Percentiles rank a stretch among this genome's conserved stretches.
phyloP scores from a whole-genome alignment of 2,113 vertebrate species.

The Proterorhinus semilunaris region DNA sequence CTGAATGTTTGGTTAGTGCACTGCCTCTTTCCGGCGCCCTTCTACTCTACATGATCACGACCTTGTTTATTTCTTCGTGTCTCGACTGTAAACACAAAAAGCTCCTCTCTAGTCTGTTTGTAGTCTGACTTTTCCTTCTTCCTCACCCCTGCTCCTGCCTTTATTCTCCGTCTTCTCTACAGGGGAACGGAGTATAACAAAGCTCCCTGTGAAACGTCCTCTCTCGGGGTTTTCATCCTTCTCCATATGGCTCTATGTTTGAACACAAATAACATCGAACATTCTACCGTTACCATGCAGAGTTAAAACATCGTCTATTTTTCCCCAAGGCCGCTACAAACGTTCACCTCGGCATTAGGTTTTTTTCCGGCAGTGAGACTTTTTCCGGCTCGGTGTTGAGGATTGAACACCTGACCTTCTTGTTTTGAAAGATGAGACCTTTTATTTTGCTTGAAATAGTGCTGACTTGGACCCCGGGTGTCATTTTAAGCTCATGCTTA shows the following conservation, averaged over 20 bases:
- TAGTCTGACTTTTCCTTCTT: not conserved
- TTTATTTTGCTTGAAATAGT: not conserved
- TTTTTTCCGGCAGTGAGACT: not conserved
- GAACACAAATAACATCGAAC: constrained; percentile 4
- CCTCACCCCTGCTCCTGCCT: not conserved
- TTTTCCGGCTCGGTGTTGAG: not conserved
- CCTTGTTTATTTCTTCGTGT: not conserved
- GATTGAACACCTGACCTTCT: not conserved
- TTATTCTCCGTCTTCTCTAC: not conserved
- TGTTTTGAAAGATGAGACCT: constrained; percentile 3
- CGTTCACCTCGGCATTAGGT: not conserved
- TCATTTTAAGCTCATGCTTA: not conserved
- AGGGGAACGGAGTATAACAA: not conserved
- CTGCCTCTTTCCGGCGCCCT: too few species aligned
- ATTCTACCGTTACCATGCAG: not conserved
- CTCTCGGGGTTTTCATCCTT: not conserved
- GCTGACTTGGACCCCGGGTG: not conserved
- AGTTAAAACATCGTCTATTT: not conserved
- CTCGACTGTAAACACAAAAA: not conserved
- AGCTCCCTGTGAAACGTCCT: not conserved
- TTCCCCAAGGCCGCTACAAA: not conserved
- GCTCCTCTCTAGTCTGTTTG: not conserved
- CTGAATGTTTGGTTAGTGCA: too few species aligned
- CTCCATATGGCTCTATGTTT: not conserved
- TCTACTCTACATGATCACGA: not conserved